Percentiles rank a stretch among this genome's conserved stretches.
These are phyloP conservation scores for Eugnorisma glareosa DNA, from an alignment of 2,888 invertebrate genomes.

Conservation along the genomic window DNA sequence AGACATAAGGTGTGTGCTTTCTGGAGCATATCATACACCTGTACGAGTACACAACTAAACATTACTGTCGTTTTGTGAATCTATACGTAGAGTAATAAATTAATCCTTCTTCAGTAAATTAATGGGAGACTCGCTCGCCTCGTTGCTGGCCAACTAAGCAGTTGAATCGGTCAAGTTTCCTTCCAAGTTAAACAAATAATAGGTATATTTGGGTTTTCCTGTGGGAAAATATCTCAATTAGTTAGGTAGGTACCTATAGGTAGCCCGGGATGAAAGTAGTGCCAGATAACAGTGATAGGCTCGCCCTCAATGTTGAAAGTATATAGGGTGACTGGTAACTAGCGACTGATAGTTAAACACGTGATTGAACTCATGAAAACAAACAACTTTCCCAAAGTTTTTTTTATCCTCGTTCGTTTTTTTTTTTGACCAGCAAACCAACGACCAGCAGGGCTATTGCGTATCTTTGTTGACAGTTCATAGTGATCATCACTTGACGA, in stretches of 20 bases:
- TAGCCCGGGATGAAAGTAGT: conserved; percentile 15
- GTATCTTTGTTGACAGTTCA: no score
- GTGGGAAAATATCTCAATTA: conserved; percentile 23
- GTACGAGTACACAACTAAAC: conserved; percentile 49
- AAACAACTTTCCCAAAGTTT: no score
- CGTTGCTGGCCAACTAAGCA: neutral
- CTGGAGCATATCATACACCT: conserved; percentile 78
- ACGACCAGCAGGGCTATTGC: no score
- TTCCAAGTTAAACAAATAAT: neutral
- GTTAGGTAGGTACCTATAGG: no score
- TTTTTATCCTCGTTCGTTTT: no score
- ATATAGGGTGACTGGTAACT: no score
- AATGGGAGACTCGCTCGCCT: neutral
- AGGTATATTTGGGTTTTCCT: neutral
- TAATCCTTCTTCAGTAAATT: neutral
- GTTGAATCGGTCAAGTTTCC: neutral
- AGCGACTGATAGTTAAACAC: no score
- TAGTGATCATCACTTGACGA: no score
- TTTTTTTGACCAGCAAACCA: no score
- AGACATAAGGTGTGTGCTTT: conserved; percentile 85
- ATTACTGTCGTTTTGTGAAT: conserved; percentile 5
- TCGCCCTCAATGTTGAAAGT: conserved; percentile 6
- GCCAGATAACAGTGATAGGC: conserved; percentile 33
- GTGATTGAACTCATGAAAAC: no score
- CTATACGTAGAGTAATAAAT: neutral